These are phyloP conservation scores for Falco concolor DNA, from an alignment of 2,797 vertebrate species.

Conservation along the genomic window DNA sequence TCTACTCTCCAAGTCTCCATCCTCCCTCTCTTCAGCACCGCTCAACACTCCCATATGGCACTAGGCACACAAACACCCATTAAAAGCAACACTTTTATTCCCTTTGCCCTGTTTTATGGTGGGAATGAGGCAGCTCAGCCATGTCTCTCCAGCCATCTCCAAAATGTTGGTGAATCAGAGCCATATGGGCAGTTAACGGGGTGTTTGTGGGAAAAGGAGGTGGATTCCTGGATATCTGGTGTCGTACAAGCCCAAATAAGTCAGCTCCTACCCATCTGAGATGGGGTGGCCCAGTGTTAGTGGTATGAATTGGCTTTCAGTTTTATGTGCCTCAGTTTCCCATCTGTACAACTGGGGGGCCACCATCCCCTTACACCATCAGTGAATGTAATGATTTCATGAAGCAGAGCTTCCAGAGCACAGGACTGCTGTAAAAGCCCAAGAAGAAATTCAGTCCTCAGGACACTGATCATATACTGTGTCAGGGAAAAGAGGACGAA, in stretches of 20 bases:
- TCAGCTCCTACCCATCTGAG: not conserved
- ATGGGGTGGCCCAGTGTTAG: not conserved
- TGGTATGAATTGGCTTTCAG: not conserved
- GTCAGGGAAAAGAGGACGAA: not conserved
- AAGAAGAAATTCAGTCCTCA: not conserved
- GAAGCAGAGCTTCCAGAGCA: not conserved
- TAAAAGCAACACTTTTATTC: not conserved
- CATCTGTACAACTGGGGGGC: not conserved
- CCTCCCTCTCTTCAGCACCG: not conserved
- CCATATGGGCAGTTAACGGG: fast-evolving
- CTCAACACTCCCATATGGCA: not conserved
- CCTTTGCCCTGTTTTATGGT: not conserved
- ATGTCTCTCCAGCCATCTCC: not conserved
- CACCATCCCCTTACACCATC: not conserved
- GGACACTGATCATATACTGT: not conserved
- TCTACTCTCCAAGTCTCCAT: not conserved
- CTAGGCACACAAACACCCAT: not conserved
- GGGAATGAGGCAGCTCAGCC: not conserved
- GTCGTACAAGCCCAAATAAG: not conserved
- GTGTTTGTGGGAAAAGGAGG: not conserved
- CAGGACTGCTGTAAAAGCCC: not conserved
- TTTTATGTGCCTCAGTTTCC: not conserved
- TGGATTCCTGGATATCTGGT: not conserved
- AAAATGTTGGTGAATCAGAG: not conserved
- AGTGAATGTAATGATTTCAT: not conserved